phyloP scores from a whole-genome alignment of 2,113 vertebrate genomes.

The Garra rufa region DNA sequence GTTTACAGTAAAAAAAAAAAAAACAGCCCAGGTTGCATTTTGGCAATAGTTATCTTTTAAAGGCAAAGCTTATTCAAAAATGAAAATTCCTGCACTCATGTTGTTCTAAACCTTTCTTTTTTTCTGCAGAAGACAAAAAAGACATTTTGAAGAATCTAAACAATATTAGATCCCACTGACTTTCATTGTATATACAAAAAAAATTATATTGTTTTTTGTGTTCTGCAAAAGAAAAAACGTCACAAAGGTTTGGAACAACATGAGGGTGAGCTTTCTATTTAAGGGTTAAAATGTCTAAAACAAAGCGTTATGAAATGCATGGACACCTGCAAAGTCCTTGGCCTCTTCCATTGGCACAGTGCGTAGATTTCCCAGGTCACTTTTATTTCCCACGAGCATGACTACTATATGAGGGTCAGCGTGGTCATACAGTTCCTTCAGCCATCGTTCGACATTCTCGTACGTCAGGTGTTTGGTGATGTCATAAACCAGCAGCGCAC shows the following conservation, averaged over 20 bases:
- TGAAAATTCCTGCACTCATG: background rate
- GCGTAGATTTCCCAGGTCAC: constrained; percentile 82
- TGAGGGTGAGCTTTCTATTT: background rate
- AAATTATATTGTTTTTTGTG: background rate
- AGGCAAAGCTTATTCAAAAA: background rate
- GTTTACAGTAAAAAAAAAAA: no score
- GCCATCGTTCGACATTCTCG: constrained; percentile 93
- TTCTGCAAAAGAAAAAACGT: background rate
- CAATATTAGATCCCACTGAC: background rate
- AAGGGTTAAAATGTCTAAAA: background rate
- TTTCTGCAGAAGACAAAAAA: background rate
- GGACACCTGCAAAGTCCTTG: constrained; percentile 86
- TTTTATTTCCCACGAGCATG: constrained; percentile 98
- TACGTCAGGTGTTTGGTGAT: constrained; percentile 97
- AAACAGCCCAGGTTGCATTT: no score
- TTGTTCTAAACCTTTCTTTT: background rate
- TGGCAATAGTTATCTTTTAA: no score
- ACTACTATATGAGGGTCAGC: constrained; percentile 97
- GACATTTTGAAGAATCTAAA: background rate
- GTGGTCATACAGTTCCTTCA: constrained; percentile 95
- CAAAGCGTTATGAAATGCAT: background rate
- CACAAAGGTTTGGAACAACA: background rate
- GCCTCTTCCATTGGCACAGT: constrained; percentile 91
- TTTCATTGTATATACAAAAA: background rate
- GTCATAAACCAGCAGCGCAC: constrained; percentile 94